A percentile compares a stretch with the other conserved stretches of the same genome.
Conservation (phyloP, 1,140 invertebrate species). For the Ctenoplectra terminalis region DNA sequence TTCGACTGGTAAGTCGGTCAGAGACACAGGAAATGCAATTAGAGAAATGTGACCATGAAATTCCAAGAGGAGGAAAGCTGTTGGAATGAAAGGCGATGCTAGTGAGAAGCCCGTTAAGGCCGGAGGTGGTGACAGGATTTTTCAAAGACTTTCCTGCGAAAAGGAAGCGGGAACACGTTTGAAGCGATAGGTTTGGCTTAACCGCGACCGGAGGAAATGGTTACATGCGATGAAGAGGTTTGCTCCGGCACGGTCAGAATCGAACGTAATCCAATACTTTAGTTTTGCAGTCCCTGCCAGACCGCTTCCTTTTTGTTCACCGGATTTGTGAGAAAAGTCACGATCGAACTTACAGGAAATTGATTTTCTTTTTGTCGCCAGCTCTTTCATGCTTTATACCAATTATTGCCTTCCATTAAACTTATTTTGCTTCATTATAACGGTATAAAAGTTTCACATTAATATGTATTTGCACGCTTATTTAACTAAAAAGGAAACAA, state of each 20-base stretch:
- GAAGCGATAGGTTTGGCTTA: too few species aligned
- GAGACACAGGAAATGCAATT: slow-evolving; percentile 51
- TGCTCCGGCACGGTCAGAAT: slow-evolving; percentile 21
- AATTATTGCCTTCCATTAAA: too few species aligned
- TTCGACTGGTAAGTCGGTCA: neutral
- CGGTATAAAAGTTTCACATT: too few species aligned
- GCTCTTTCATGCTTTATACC: too few species aligned
- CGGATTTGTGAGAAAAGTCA: slow-evolving; percentile 13
- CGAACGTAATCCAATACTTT: slow-evolving; percentile 48
- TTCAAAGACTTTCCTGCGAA: slow-evolving; percentile 41
- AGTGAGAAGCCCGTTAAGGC: slow-evolving; percentile 13
- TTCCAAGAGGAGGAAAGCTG: slow-evolving; percentile 23
- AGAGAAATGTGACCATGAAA: slow-evolving; percentile 41
- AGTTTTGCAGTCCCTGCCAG: slow-evolving; percentile 10
- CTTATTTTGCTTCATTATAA: too few species aligned
- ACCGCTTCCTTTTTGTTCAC: slow-evolving; percentile 29
- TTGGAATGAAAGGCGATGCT: slow-evolving; percentile 47
- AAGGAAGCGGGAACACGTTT: slow-evolving; percentile 37
- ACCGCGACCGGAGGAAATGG: slow-evolving; percentile 52
- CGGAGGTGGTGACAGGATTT: slow-evolving; percentile 47
- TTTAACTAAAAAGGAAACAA: too few species aligned
- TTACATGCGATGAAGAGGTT: slow-evolving; percentile 28
- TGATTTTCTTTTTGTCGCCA: slow-evolving; percentile 5
- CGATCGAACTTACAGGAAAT: slow-evolving; percentile 1
- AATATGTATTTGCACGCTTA: too few species aligned